Evolutionary conservation across 1,140 invertebrate species (phyloP), one percentile per base, ranked within the genome.

Genomic region (Lepidurus packardi): DNA sequence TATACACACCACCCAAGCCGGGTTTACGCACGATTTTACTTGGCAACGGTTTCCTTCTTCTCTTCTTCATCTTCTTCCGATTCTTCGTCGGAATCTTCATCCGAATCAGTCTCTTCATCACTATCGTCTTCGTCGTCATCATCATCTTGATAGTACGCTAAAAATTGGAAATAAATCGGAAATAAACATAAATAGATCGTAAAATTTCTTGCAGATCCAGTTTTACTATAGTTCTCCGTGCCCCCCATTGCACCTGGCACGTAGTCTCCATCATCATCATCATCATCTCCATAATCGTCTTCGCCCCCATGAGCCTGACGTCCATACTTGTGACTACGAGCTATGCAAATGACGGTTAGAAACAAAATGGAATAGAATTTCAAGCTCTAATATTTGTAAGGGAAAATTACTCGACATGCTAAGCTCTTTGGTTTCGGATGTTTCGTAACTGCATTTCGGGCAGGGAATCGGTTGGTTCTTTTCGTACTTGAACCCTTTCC

Each of bases 381-480:
- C 4, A 11, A 11, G 65, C 34, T 21, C 25, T 78, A 25, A 76
- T n/a, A 79, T 21, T 13, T 75, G 73, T 16, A 65, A 34, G 34
- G 34, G 34, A 3, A 73, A 25, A 78, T 90, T 87, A 96, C 94
- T 96, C 44, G 96, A 98, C 92, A 98, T 95, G 86, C 93, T 94
- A 81, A 98, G 89, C 86, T 98, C 95, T 84, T 96, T 96, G 1
- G 95, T 97, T 84, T 95, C 90, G 0, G 92, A 91, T 11, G 95
- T 96, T 73, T 96, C 92, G 86, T 92, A 96, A 75, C 91, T 89
- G 88, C 97, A 98, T 86, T 97, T 97, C 11, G 97, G 97, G 84
- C 96, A 98, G 44, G 96, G 95, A 83, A 97, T 92, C 10, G 91
- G 84, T 82, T 92, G 94, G 82, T 93, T 93, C 83, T 94, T 94